Base-by-base conservation (phyloP, 2,113 vertebrate species). In the Lutjanus erythropterus region DNA sequence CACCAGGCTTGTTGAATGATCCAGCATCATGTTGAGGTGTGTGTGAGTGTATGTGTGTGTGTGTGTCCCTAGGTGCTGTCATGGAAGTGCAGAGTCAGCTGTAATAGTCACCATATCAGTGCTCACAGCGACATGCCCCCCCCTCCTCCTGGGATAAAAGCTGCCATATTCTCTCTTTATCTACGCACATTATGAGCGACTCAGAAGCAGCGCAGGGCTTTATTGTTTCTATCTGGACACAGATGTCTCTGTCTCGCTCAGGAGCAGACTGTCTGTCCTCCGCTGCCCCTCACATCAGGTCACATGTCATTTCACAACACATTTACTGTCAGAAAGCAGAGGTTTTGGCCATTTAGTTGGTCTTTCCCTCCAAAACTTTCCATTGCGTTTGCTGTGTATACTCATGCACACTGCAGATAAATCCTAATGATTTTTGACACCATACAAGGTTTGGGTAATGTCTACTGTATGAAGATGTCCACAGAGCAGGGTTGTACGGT, bases 11-110 rank as follows among this genome's bases (percentile, higher is more conserved):
- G 50, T 33, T 71, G 35, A 66, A 71, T 44, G 44, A 70, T 71
- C 77, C 71, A 80, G 46, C 8, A 39, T 46, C 71, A 76, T 39
- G 52, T 33, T 41, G 75, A 58, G 47, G 46, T 59, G 19, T 81
- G 47, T 56, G 10, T 68, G 35, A 29, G 23, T 76, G 62, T 55
- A 47, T 49, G 50, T 31, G 37, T 52, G 18, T 41, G 47, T 53
- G 47, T 62, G 78, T 84, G 64, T 78, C 62, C 74, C 56, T 79
- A 33, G 58, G 60, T 71, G 59, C 25, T 81, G 74, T 58, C 53
- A 75, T 12, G 33, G 39, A 76, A 66, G 64, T 73, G 75, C 75
- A 76, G 37, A 80, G 62, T 85, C 86, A 88, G 79, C 75, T 75
- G 39, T 71, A 75, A 47, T 33, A 33, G 0, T 68, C 46, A n/a